Evolutionary conservation across 2,113 vertebrate species (phyloP).

Genomic region (Naja naja): DNA sequence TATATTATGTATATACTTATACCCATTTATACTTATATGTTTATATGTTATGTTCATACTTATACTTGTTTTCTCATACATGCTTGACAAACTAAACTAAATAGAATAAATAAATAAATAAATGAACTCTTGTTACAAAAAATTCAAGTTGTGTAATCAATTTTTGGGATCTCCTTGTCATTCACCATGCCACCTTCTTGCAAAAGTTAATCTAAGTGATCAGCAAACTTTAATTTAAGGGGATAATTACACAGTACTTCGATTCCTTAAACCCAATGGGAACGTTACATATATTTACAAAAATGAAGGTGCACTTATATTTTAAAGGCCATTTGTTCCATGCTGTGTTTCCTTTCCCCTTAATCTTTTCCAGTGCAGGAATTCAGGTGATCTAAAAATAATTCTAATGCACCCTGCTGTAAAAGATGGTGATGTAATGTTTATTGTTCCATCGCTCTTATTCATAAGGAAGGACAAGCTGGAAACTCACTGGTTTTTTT

Average conservation of each 20-base stretch:
- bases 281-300: constrained; percentile 1
- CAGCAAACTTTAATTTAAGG: constrained; percentile 26
- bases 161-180: neutral
- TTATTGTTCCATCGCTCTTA: neutral
- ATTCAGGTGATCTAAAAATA: neutral
- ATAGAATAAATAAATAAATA: too few relatives aligned
- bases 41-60: too few relatives aligned
- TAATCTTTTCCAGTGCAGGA: neutral
- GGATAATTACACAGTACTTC: neutral
- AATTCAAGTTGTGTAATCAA: neutral
- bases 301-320: neutral
- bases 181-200: neutral
- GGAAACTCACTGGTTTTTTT: neutral
- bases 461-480: too few relatives aligned
- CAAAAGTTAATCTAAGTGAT: neutral
- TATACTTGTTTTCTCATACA: too few relatives aligned
- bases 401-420: too few relatives aligned
- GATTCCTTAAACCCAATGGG: neutral
- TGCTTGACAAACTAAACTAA: too few relatives aligned
- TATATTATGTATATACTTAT: too few relatives aligned
- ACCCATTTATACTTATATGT: too few relatives aligned
- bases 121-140: neutral
- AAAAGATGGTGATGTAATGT: neutral
- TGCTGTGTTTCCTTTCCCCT: neutral
- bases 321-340: constrained; percentile 2